Evolutionary conservation across 2,797 vertebrate species (phyloP), one percentile per base, ranked within the genome.

Genomic region (Dicrostonyx torquatus): DNA sequence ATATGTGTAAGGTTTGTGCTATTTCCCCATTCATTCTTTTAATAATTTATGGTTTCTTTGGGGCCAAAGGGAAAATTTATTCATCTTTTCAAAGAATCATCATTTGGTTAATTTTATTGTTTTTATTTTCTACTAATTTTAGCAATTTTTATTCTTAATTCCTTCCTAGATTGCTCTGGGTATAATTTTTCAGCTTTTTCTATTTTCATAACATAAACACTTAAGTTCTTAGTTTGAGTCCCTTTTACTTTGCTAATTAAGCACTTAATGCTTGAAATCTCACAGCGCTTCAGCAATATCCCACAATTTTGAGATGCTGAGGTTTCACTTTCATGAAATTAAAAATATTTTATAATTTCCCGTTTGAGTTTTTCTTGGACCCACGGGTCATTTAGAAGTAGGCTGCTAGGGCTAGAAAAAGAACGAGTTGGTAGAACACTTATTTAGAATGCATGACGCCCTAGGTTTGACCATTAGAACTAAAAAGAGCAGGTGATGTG

Each of bases 51-150:
- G 8, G 60, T n/a, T 79, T 70, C 12, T 50, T 94, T 62, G 40
- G 70, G 11, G 22, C 43, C 53, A 87, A 94, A 80, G 45, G 26
- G 29, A 43, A 45, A 85, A 53, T 76, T 88, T 87, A 84, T 37
- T 55, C 37, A 70, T 60, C 43, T 79, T 91, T 29, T 77, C 60
- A 88, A 83, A 92, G 20, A 88, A 50, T 64, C 34, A 84, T 26
- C 34, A 87, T 77, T 92, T 79, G 24, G 24, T 55, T 85, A 73
- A 58, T n/a, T 84, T 89, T 75, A 86, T 13, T 93, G 55, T 7
- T 85, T 93, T 80, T 95, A 11, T 73, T 89, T 78, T 89, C 55
- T 43, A 87, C 37, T 87, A 86, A 48, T 73, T 89, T 78, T 72
- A 89, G 72, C 75, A 40, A 72, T 78, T 95, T 64, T 77, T 75